A percentile compares a stretch with the other conserved stretches of the same genome.
Evolutionary conservation across 2,888 invertebrate species (phyloP).

Genomic region (Ametastegia equiseti): DNA sequence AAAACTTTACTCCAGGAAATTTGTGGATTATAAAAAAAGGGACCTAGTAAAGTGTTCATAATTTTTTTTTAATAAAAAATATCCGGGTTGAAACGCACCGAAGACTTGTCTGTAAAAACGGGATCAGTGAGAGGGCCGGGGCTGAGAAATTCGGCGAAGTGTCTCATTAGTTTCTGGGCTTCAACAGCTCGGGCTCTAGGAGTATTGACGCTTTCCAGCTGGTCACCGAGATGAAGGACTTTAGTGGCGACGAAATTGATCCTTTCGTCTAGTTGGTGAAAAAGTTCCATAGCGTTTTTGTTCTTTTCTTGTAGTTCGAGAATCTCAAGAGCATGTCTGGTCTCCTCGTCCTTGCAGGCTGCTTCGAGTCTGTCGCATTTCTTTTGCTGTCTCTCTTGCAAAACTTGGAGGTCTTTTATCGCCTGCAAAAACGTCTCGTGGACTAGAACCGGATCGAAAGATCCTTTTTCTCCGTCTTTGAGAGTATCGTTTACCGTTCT

Average conservation of each 20-base stretch:
- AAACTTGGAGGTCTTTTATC: conserved; percentile 87
- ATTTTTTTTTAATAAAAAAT: neutral
- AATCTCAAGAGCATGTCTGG: conserved; percentile 88
- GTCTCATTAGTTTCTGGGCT: conserved; percentile 93
- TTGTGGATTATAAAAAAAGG: neutral
- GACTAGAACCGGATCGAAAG: conserved; percentile 91
- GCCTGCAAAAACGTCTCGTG: conserved; percentile 96
- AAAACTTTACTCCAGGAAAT: neutral
- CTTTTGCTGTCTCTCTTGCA: conserved; percentile 90
- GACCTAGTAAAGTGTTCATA: neutral
- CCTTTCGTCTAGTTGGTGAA: conserved; percentile 95
- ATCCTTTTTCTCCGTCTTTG: conserved; percentile 84
- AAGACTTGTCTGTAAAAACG: conserved; percentile 90
- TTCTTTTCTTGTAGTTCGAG: conserved; percentile 91
- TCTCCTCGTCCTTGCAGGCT: conserved; percentile 91
- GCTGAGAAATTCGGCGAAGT: conserved; percentile 94
- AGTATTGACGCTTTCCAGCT: conserved; percentile 96
- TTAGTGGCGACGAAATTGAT: conserved; percentile 98
- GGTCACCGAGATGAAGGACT: conserved; percentile 98
- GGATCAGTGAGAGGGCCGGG: conserved; percentile 91
- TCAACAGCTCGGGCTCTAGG: conserved; percentile 96
- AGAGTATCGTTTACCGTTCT: conserved; percentile 87
- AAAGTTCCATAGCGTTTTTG: conserved; percentile 91
- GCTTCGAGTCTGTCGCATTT: conserved; percentile 91
- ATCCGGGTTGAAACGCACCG: conserved; percentile 77